Base-by-base conservation (phyloP, 2,797 vertebrate species). In the Epinephelus malabaricus region DNA sequence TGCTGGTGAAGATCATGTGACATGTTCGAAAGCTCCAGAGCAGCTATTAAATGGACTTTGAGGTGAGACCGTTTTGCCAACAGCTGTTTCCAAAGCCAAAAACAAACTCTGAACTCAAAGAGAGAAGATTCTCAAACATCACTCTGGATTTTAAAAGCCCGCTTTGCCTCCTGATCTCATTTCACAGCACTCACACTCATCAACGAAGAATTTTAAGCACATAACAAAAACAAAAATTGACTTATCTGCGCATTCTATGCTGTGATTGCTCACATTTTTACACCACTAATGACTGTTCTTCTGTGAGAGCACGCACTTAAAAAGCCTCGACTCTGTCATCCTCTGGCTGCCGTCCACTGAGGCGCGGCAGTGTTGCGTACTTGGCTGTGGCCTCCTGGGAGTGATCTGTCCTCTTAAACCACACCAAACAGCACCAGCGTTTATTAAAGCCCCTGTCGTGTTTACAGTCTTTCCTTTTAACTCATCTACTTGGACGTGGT, bases 361-460 rank as follows among this genome's bases (percentile, higher is more conserved):
- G 82, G 73, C 49, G 50, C 76, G 73, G 77, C 72, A 50, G 55
- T n/a, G 71, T 8, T 74, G 64, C 77, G 80, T 43, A 46, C 71
- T 86, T 51, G 59, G 76, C 70, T 7, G 0, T n/a, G 38, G 73
- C 64, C 82, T 72, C 55, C 1, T 30, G 79, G 81, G 86, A 85
- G 73, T 67, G 62, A 89, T 82, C 76, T 38, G 63, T 85, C 81
- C 69, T 83, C 72, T 53, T 64, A 18, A 84, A 80, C 86, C 63
- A 4, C 87, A 88, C 72, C 73, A 89, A 87, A 79, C 53, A 50
- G 53, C 63, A 46, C 45, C 54, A 51, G 43, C 21, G 3, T 75
- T 82, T 73, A 85, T 83, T 78, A 79, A 90, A 85, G 68, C 58
- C 14, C 73, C 43, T 14, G 53, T 53, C 72, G 34, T 71, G 81